phyloP scores from a whole-genome alignment of 2,888 invertebrate species.

The Agrochola lychnidis region DNA sequence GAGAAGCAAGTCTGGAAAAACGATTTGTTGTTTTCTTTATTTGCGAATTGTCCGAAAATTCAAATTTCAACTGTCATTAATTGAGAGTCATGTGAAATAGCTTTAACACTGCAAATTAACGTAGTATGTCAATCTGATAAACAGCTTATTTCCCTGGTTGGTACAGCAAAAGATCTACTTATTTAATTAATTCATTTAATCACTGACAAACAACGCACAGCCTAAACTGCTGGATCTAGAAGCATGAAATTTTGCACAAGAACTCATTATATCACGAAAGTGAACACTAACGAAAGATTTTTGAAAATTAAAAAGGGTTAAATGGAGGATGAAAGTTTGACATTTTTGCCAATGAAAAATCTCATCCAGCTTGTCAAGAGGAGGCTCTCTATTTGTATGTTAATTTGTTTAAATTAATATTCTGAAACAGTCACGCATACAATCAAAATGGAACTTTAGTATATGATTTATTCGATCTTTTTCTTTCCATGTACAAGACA shows the following conservation, averaged over 20 bases:
- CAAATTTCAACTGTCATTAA: not conserved
- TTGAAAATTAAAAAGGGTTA: too few relatives aligned
- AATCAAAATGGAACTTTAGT: too few relatives aligned
- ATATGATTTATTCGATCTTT: too few relatives aligned
- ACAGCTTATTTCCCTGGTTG: not conserved
- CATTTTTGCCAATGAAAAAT: not conserved
- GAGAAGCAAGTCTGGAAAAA: not conserved
- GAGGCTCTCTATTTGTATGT: too few relatives aligned
- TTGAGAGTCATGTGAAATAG: too few relatives aligned
- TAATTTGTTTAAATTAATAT: too few relatives aligned
- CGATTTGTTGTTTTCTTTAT: too few relatives aligned
- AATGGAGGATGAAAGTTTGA: not conserved
- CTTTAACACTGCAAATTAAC: not conserved
- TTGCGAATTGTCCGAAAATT: too few relatives aligned
- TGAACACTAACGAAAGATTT: not conserved
- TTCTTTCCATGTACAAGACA: too few relatives aligned
- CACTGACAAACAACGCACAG: too few relatives aligned
- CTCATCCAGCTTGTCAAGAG: not conserved
- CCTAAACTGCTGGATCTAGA: not conserved
- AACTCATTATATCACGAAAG: not conserved
- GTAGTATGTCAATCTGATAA: not conserved
- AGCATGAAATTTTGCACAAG: not conserved
- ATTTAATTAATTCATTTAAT: not conserved
- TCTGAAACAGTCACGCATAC: too few relatives aligned
- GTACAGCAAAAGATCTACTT: too few relatives aligned